A percentile compares a stretch with the other conserved stretches of the same genome.
Evolutionary conservation across 2,113 vertebrate species (phyloP).

Genomic region (Tragelaphus scriptus): DNA sequence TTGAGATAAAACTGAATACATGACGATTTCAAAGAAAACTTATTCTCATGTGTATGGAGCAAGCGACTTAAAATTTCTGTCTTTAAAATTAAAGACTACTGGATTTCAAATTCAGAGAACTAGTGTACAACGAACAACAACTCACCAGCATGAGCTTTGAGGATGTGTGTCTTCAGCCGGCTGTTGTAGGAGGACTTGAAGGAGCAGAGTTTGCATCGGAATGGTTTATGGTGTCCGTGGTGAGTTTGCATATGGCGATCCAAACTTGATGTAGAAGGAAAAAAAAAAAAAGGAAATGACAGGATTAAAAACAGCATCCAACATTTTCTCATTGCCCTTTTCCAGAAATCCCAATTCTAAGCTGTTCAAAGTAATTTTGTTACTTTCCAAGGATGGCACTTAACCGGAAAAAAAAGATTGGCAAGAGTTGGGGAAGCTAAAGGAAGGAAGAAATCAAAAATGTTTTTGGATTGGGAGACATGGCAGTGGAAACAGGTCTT

Average conservation of each 20-base stretch:
- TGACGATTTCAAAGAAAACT: background rate
- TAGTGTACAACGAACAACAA: background rate
- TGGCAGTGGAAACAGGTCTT: background rate
- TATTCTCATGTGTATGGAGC: background rate
- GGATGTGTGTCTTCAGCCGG: slow-evolving; percentile 96
- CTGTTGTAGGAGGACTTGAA: slow-evolving; percentile 98
- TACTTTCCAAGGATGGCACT: background rate
- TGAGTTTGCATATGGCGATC: slow-evolving; percentile 98
- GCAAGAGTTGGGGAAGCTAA: background rate
- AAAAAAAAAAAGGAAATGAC: background rate
- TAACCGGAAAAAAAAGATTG: background rate
- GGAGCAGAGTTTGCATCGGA: slow-evolving; percentile 97
- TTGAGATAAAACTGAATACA: background rate
- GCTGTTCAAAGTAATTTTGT: background rate
- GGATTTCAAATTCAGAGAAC: background rate
- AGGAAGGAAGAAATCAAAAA: background rate
- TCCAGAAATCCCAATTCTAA: background rate
- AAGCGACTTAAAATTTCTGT: background rate
- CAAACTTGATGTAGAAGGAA: slow-evolving; percentile 81
- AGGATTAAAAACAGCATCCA: background rate
- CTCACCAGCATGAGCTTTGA: slow-evolving; percentile 96
- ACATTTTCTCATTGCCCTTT: background rate
- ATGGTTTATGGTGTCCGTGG: slow-evolving; percentile 97
- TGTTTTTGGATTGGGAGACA: background rate
- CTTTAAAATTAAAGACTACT: background rate